Evolutionary conservation across 2,113 vertebrate genomes (phyloP).

Genomic region (Coracopsis vasa): DNA sequence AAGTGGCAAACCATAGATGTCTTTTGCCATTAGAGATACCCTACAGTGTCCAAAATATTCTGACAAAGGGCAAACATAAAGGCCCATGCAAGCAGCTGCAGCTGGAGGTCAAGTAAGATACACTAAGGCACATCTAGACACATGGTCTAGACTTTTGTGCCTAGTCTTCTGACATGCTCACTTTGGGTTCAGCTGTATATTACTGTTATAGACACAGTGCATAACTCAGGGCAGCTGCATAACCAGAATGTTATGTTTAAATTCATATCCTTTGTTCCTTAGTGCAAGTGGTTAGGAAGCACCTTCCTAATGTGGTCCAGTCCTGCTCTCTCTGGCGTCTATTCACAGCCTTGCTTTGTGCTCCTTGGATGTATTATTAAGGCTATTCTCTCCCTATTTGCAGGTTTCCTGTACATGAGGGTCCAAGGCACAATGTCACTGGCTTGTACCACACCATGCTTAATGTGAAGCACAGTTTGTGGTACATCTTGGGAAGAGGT

Average conservation of each 20-base stretch:
- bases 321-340: neutral
- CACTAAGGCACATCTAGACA: neutral
- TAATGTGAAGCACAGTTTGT: neutral
- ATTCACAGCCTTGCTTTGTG: neutral
- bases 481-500: neutral
- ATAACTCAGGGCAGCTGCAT: neutral
- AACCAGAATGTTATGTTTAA: neutral
- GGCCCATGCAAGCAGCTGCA: neutral
- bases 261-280: neutral
- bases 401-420: neutral
- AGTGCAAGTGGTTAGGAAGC: neutral
- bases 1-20: neutral
- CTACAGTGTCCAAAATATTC: neutral
- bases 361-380: neutral
- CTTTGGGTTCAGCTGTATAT: neutral
- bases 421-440: neutral
- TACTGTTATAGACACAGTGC: neutral
- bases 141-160: neutral
- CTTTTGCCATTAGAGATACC: neutral
- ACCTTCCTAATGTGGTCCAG: neutral
- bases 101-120: neutral
- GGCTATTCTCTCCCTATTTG: neutral
- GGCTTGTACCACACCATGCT: neutral
- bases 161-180: neutral
- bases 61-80: neutral